Evolutionary conservation across 2,797 vertebrate species (phyloP), one percentile per base, ranked within the genome.

Genomic region (Liparis tanakae): DNA sequence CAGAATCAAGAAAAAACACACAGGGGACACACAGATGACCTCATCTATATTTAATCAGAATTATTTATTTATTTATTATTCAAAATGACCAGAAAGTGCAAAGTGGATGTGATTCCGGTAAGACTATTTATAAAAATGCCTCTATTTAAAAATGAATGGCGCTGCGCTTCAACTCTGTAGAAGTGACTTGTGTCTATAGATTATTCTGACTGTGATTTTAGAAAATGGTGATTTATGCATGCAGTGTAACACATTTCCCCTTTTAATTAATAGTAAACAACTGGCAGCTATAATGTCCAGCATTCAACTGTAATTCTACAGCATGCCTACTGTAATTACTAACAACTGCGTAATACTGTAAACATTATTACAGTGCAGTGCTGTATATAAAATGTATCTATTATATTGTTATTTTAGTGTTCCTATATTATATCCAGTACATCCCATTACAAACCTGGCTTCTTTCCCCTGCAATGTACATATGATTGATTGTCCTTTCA

Each of bases 81-180:
- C 5, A 37, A 74, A 75, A 73, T 78, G 64, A 48, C 18, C 22
- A 64, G 41, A 76, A 34, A 62, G 41, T 17, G 20, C 12, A 1
- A 10, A 7, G 53, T 20, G 20, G 69, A 53, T 72, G 59, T 67
- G 43, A 59, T 56, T 76, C 46, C 68, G 69, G 68, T 50, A 67
- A 55, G 59, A 53, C 59, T 82, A 70, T 88, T 80, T 81, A 67
- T 65, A 78, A 76, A 76, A 81, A 72, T 0, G 5, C 4, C 44
- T 63, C 62, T 71, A 57, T 76, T 76, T 56, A 78, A 83, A 79
- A 54, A 81, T 80, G 10, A 55, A 85, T 84, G 69, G 60, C 0
- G 2, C 50, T 60, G 55, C 53, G 68, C 63, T 41, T 55, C 4
- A 65, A 37, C 56, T 51, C 54, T 39, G 46, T 37, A 74, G 43